Conservation (phyloP, 2,888 invertebrate genomes). For the Cheilosia pagana region DNA sequence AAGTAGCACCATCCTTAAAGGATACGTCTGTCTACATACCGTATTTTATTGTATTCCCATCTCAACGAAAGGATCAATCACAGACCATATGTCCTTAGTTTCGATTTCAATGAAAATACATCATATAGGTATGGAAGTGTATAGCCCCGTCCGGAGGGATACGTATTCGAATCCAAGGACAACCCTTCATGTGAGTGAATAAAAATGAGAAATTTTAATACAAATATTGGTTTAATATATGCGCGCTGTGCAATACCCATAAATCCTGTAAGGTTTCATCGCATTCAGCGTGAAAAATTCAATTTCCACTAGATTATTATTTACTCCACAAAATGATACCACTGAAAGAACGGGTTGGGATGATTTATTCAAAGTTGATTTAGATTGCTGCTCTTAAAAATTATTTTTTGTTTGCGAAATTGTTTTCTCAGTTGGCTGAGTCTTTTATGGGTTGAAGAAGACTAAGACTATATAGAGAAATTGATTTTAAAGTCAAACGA, state of each 20-base stretch:
- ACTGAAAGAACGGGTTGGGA: not conserved
- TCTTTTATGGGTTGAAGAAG: too few relatives aligned
- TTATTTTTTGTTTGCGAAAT: too few relatives aligned
- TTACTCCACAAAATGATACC: conserved; percentile 17
- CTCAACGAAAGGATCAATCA: conserved; percentile 11
- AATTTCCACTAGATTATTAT: conserved; percentile 42
- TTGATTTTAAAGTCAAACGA: too few relatives aligned
- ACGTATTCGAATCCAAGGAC: conserved; percentile 16
- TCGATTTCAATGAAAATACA: conserved; percentile 13
- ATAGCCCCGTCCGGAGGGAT: not conserved
- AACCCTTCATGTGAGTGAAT: conserved; percentile 30
- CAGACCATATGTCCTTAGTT: conserved; percentile 6
- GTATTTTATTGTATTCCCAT: too few relatives aligned
- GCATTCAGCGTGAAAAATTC: conserved; percentile 34
- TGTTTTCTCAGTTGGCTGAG: too few relatives aligned
- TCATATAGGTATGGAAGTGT: not conserved
- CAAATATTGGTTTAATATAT: conserved; percentile 45
- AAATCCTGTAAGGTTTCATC: conserved; percentile 30
- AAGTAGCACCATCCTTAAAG: too few relatives aligned
- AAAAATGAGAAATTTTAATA: conserved; percentile 26
- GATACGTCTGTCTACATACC: too few relatives aligned
- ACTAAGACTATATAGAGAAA: too few relatives aligned
- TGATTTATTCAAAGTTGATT: too few relatives aligned
- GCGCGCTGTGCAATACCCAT: conserved; percentile 15
- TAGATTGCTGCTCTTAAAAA: too few relatives aligned